phyloP scores from a whole-genome alignment of 1,140 invertebrate species.

The Conus betulinus region DNA sequence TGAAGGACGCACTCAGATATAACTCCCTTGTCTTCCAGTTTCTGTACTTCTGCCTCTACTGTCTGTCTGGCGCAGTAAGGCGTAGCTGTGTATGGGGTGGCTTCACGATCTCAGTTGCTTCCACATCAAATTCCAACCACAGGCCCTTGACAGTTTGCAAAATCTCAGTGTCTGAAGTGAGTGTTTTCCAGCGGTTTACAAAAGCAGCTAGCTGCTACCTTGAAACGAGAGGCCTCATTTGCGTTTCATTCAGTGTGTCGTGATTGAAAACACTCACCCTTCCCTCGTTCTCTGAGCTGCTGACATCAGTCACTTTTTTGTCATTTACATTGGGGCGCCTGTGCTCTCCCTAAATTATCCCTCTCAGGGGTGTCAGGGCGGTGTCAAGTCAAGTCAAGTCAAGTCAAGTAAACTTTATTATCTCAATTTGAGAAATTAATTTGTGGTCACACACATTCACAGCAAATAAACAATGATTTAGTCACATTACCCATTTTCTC shows the following conservation, averaged over 20 bases:
- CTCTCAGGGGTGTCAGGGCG: background rate
- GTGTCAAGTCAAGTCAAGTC: background rate
- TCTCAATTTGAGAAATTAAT: no score
- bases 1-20: background rate
- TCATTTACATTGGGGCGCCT: background rate
- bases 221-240: conserved; percentile 11
- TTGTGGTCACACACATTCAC: no score
- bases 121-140: background rate
- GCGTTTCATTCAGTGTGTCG: no score
- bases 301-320: background rate
- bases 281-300: no score
- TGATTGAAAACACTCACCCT: no score
- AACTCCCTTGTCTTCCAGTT: background rate
- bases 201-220: background rate
- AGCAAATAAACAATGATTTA: no score
- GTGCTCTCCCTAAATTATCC: background rate
- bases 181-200: background rate
- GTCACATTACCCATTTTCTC: no score
- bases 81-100: background rate
- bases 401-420: no score
- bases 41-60: background rate
- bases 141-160: background rate
- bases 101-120: background rate
- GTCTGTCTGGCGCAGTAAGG: background rate
- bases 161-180: background rate